Evolutionary conservation across 2,888 invertebrate species (phyloP).

Genomic region (Rosalia funebris): DNA sequence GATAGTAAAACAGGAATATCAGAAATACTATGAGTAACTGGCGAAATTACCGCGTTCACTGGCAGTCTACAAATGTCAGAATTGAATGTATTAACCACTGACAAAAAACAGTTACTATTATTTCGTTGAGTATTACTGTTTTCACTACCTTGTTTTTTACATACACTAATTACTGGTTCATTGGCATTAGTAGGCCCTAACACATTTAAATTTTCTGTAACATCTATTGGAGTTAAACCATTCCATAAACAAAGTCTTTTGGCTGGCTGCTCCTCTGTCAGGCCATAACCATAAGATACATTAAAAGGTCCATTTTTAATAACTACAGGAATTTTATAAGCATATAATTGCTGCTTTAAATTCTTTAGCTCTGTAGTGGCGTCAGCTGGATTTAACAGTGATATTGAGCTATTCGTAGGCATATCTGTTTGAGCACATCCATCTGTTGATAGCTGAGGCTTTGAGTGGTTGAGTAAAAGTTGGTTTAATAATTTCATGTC

Average conservation of each 20-base stretch:
- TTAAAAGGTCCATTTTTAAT: slow-evolving; percentile 18
- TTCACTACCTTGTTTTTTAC: background rate
- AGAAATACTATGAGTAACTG: no score
- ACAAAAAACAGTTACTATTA: no score
- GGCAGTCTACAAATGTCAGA: no score
- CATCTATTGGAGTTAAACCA: slow-evolving; percentile 16
- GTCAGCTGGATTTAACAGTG: background rate
- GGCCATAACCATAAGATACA: slow-evolving; percentile 14
- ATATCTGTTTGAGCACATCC: slow-evolving; percentile 14
- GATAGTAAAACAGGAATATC: background rate
- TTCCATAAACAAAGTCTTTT: slow-evolving; percentile 28
- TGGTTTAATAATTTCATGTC: slow-evolving; percentile 40
- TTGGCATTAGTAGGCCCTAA: background rate
- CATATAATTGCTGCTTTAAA: slow-evolving; percentile 9
- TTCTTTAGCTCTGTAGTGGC: slow-evolving; percentile 12
- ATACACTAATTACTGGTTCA: background rate
- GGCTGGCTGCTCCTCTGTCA: background rate
- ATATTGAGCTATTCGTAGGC: slow-evolving; percentile 11
- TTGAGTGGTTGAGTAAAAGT: slow-evolving; percentile 18
- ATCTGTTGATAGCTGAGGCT: background rate
- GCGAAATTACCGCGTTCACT: no score
- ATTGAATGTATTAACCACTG: no score
- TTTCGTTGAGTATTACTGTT: background rate
- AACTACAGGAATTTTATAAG: slow-evolving; percentile 22
- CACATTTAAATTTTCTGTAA: slow-evolving; percentile 7